phyloP scores from a whole-genome alignment of 2,888 invertebrate species.

The Hipparchia semele region DNA sequence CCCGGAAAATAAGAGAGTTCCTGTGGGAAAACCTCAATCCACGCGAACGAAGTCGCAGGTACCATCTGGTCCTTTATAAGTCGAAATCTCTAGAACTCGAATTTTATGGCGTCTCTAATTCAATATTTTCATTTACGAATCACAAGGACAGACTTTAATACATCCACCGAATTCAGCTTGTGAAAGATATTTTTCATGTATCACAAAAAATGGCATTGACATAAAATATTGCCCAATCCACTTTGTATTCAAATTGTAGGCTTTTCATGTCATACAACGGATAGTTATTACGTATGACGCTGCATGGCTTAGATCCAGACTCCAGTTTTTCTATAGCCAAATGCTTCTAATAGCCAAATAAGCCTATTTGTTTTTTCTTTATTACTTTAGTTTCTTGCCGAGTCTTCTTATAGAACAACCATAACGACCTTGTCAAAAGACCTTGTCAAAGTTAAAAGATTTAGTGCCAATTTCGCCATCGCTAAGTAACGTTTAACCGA shows the following conservation, averaged over 20 bases:
- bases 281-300: neutral
- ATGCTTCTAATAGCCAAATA: neutral
- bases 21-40: no score
- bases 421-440: no score
- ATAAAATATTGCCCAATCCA: slow-evolving; percentile 33
- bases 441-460: no score
- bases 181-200: slow-evolving; percentile 23
- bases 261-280: slow-evolving; percentile 1
- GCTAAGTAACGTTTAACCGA: no score
- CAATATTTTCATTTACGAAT: neutral
- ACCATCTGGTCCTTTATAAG: no score
- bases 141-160: neutral
- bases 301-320: neutral
- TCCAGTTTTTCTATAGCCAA: neutral
- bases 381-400: no score
- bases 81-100: no score
- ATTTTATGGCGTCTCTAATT: no score
- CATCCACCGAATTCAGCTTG: neutral
- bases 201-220: slow-evolving; percentile 18
- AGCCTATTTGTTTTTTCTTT: neutral
- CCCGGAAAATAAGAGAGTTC: no score
- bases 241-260: slow-evolving; percentile 29
- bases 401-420: no score
- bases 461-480: no score
- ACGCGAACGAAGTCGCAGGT: no score